phyloP scores from a whole-genome alignment of 2,113 vertebrate species.

The Blennius ocellaris region DNA sequence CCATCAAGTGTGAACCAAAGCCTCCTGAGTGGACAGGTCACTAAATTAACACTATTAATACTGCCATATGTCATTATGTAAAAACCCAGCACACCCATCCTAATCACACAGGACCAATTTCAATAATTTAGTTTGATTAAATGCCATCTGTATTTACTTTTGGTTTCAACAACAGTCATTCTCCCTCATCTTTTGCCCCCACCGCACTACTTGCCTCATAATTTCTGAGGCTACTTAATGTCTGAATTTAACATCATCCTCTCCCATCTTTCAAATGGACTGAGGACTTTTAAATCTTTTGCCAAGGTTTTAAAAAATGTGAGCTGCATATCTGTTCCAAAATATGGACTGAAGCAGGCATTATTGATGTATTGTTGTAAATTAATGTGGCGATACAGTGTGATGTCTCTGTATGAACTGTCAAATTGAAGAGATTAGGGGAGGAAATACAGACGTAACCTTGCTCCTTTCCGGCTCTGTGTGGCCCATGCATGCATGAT shows the following conservation, averaged over 20 bases:
- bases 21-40: neutral
- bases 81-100: neutral
- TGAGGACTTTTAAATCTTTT: too few relatives aligned
- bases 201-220: too few relatives aligned
- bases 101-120: neutral
- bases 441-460: neutral
- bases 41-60: neutral
- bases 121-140: neutral
- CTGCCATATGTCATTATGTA: neutral
- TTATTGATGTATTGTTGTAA: neutral
- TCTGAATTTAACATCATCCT: too few relatives aligned
- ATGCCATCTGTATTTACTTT: neutral
- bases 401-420: neutral
- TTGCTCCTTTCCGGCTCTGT: neutral
- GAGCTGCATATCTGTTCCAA: neutral
- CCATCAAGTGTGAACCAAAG: neutral
- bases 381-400: neutral
- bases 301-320: neutral
- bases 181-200: too few relatives aligned
- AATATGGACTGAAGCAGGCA: neutral
- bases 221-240: too few relatives aligned
- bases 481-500: slow-evolving; percentile 29
- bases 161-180: too few relatives aligned
- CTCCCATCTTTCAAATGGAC: too few relatives aligned
- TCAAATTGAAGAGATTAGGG: neutral